Evolutionary conservation across 2,113 vertebrate genomes (phyloP).

Genomic region (Bos taurus): DNA sequence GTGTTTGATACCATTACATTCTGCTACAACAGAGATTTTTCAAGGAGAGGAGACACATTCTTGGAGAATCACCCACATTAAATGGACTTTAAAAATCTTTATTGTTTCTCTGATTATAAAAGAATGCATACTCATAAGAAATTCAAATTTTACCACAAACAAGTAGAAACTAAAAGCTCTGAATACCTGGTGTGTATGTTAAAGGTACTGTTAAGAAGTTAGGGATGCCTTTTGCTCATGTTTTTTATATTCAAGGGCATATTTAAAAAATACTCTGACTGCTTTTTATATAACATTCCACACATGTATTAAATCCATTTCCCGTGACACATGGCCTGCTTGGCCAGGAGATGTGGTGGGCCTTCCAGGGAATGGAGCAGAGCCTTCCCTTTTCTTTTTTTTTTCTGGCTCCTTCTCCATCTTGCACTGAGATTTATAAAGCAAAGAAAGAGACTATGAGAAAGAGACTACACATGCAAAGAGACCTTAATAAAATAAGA

Average conservation of each 20-base stretch:
- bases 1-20: conserved; percentile 22
- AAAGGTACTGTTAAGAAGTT: background rate
- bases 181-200: background rate
- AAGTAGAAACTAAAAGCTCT: background rate
- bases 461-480: background rate
- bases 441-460: background rate
- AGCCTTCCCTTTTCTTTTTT: background rate
- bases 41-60: background rate
- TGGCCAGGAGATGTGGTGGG: background rate
- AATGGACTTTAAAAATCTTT: conserved; percentile 1
- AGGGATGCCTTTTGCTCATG: background rate
- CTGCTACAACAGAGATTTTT: conserved; percentile 23
- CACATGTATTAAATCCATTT: background rate
- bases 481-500: background rate
- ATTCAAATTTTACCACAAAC: background rate
- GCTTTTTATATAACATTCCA: background rate
- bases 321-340: background rate
- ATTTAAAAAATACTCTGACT: background rate
- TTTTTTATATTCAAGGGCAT: background rate
- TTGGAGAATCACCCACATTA: background rate
- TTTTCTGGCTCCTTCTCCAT: background rate
- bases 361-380: background rate
- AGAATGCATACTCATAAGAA: conserved; percentile 4
- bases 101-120: conserved; percentile 14
- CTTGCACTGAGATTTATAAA: conserved; percentile 8